These are phyloP conservation scores for Lasioglossum marginatum DNA, from an alignment of 2,888 invertebrate genomes.

Conservation along the genomic window DNA sequence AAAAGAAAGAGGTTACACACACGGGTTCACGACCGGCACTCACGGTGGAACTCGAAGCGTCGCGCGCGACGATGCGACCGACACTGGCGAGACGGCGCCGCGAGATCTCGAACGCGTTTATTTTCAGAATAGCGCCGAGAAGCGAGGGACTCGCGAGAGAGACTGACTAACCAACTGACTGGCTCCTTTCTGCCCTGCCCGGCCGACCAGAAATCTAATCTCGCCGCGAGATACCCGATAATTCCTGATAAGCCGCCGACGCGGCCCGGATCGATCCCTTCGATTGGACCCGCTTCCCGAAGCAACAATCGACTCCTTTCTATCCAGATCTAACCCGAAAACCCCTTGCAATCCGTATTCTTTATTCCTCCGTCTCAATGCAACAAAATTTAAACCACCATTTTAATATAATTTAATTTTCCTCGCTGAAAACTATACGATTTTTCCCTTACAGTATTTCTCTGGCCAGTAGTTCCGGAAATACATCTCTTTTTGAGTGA, in stretches of 20 bases:
- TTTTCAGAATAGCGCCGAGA: constrained; percentile 64
- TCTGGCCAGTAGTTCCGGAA: not conserved
- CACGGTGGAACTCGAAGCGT: constrained; percentile 40
- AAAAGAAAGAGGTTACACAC: not conserved
- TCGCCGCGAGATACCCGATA: constrained; percentile 65
- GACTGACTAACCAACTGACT: constrained; percentile 27
- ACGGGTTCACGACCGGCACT: not conserved
- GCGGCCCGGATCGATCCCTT: not conserved
- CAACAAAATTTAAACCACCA: not conserved
- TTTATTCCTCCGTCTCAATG: not conserved
- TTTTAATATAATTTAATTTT: too few relatives aligned
- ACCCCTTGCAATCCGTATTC: not conserved
- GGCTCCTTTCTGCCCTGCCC: constrained; percentile 7
- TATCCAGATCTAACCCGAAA: not conserved
- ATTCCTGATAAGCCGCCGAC: constrained; percentile 64
- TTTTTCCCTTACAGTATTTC: not conserved
- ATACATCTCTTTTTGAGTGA: not conserved
- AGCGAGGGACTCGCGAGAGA: constrained; percentile 12
- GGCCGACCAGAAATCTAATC: constrained; percentile 69
- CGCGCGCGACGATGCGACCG: constrained; percentile 40
- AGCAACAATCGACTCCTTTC: constrained; percentile 6
- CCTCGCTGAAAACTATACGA: not conserved
- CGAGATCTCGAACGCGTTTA: constrained; percentile 67
- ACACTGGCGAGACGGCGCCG: constrained; percentile 51
- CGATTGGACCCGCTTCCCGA: not conserved